Conservation (phyloP, 2,888 invertebrate genomes). For the Strigamia maritima region DNA sequence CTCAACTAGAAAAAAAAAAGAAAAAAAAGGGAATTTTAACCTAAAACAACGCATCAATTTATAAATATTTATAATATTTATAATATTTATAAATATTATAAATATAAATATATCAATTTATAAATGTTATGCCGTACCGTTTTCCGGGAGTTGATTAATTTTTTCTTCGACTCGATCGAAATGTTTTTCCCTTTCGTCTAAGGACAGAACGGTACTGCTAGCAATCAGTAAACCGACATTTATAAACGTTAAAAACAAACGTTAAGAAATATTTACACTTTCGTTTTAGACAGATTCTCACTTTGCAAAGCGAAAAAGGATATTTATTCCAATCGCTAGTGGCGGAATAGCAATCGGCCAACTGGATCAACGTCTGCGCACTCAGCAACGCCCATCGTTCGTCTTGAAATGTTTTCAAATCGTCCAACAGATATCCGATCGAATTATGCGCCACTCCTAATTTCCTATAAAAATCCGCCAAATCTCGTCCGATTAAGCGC, state of each 20-base stretch:
- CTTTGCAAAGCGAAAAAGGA: conserved; percentile 44
- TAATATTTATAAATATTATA: no score
- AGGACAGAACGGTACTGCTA: background rate
- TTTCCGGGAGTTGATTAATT: background rate
- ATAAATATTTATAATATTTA: no score
- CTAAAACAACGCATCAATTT: no score
- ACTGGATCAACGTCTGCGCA: conserved; percentile 66
- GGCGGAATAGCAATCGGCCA: conserved; percentile 78
- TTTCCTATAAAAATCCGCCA: conserved; percentile 79
- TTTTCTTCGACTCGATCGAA: background rate
- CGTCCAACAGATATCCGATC: conserved; percentile 80
- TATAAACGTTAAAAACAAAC: background rate
- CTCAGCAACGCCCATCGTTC: conserved; percentile 84
- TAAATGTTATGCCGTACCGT: no score
- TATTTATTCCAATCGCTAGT: conserved; percentile 73
- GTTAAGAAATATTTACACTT: background rate
- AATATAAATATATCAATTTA: no score
- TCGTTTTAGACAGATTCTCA: no score
- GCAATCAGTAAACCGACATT: background rate
- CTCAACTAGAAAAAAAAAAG: background rate
- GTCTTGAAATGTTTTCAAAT: conserved; percentile 77
- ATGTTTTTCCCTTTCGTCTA: background rate
- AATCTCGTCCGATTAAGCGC: conserved; percentile 78
- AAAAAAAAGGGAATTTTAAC: background rate
- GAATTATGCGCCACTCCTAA: conserved; percentile 70